Base-by-base conservation (phyloP, 2,113 vertebrate genomes). In the Zapornia atra region DNA sequence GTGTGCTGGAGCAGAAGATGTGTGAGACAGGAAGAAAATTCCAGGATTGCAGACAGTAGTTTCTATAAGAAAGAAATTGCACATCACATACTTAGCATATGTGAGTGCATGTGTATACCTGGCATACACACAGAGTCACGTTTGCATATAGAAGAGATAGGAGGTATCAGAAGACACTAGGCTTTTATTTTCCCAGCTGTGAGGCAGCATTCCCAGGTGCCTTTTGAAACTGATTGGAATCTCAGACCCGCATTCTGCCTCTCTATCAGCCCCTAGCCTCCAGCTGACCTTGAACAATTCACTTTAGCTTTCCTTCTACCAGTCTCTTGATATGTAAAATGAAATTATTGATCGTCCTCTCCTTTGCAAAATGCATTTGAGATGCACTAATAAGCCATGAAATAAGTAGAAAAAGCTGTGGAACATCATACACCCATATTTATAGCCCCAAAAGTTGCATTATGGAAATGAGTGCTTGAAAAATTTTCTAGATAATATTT, bases 241-340 rank as follows among this genome's bases (percentile, higher is more conserved):
- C 42, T 90, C 68, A 90, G 66, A 71, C 28, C 48, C 53, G 6
- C n/a, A 14, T 36, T n/a, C 31, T 60, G 11, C 20, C 5, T 48
- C 15, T 82, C 15, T 33, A 10, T 34, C 42, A 77, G 33, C 16
- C 44, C 36, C 44, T 51, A 80, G 44, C 38, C 34, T 80, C 26
- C 76, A 59, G 51, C 29, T 92, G 93, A 92, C 85, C 71, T 96
- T 92, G 79, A 70, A 90, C 70, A 82, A 83, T 51, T 93, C 48
- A 44, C 60, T 71, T 73, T 56, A 75, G 12, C 34, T 78, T 16
- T 90, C 33, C 46, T 66, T 94, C 51, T 70, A 33, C n/a, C 57
- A 64, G 31, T 40, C 61, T 82, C 69, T 88, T 93, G 57, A 82
- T 95, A 93, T 88, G 76, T 60, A 96, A 95, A 96, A 88, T 90